These are phyloP conservation scores for Hormaphis cornu DNA, from an alignment of 1,140 invertebrate genomes.

Conservation along the genomic window DNA sequence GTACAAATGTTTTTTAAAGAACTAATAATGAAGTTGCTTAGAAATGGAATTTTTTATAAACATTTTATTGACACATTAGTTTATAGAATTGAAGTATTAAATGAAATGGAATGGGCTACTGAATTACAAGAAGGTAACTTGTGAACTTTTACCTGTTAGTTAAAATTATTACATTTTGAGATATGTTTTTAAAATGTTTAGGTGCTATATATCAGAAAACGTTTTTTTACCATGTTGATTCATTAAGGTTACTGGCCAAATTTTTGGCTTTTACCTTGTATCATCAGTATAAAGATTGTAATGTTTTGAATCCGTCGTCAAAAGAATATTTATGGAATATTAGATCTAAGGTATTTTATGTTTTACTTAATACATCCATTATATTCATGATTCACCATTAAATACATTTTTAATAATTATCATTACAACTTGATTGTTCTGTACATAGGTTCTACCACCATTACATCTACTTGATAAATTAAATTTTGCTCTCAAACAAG, in stretches of 20 bases:
- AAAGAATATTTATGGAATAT: constrained; percentile 23
- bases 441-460: neutral
- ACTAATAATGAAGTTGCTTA: neutral
- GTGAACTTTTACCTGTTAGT: neutral
- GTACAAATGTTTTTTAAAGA: constrained; percentile 16
- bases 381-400: neutral
- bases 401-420: neutral
- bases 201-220: constrained; percentile 10
- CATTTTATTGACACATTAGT: constrained; percentile 18
- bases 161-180: neutral
- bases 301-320: neutral
- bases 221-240: constrained; percentile 6
- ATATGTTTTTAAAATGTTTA: neutral
- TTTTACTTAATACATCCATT: neutral
- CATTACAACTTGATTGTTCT: too few species aligned
- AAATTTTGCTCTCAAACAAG: neutral
- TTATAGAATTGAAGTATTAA: constrained; percentile 13
- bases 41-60: constrained; percentile 1
- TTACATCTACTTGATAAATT: constrained; percentile 10
- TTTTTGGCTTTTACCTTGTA: constrained; percentile 10
- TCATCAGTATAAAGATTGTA: constrained; percentile 6
- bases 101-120: constrained; percentile 21
- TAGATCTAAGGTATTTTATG: constrained; percentile 7
- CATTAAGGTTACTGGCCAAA: constrained; percentile 6
- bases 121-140: constrained; percentile 8